phyloP scores from a whole-genome alignment of 2,888 invertebrate species.

The Bedellia somnulentella region DNA sequence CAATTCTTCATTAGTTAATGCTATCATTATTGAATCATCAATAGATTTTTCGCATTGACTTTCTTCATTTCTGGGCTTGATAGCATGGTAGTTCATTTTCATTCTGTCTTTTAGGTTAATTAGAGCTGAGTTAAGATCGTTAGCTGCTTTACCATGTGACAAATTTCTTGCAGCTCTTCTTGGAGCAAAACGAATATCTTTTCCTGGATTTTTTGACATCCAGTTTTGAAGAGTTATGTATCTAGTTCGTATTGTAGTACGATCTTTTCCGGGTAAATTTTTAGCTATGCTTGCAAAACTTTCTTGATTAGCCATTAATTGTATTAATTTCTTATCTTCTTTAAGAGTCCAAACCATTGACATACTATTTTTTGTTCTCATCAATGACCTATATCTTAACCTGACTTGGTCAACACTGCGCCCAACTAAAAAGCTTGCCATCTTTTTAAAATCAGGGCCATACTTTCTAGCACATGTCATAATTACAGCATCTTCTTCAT shows the following conservation, averaged over 20 bases:
- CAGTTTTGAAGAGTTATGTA: conserved; percentile 55
- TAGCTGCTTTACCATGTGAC: conserved; percentile 21
- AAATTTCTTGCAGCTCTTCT: conserved; percentile 30
- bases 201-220: conserved; percentile 44
- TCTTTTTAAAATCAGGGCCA: conserved; percentile 64
- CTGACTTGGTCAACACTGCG: conserved; percentile 65
- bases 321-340: conserved; percentile 64
- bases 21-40: too few species aligned
- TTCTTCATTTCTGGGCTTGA: conserved; percentile 16
- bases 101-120: conserved; percentile 32
- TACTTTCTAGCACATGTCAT: conserved; percentile 63
- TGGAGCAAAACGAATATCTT: conserved; percentile 29
- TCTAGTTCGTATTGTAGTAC: conserved; percentile 64
- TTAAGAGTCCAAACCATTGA: conserved; percentile 61
- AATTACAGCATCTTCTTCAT: conserved; percentile 68
- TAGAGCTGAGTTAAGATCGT: conserved; percentile 30
- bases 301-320: conserved; percentile 53
- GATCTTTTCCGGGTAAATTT: conserved; percentile 53
- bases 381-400: conserved; percentile 57
- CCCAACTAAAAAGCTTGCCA: conserved; percentile 60
- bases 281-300: conserved; percentile 46
- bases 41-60: too few species aligned
- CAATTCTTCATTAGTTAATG: too few species aligned
- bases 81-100: conserved; percentile 19
- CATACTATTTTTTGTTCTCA: conserved; percentile 24